Conservation (phyloP, 2,888 invertebrate genomes). For the Teleiodes luculella region DNA sequence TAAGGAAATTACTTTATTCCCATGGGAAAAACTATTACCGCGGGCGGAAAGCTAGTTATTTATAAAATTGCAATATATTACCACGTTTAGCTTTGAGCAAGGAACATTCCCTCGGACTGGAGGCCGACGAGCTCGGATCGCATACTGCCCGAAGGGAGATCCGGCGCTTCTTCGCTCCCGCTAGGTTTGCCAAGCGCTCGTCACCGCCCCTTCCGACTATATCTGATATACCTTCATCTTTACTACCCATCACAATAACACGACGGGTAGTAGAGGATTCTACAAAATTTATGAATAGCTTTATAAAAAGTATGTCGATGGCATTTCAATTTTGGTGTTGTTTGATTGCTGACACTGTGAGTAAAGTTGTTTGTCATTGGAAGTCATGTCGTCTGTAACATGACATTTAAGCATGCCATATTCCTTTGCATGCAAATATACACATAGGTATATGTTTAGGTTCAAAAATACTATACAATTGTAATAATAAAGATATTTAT, state of each 20-base stretch:
- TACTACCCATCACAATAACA: slow-evolving; percentile 8
- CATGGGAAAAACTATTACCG: too few species aligned
- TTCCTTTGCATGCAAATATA: too few species aligned
- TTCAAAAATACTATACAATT: too few species aligned
- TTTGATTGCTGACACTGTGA: not conserved
- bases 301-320: slow-evolving; percentile 14
- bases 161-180: slow-evolving; percentile 7
- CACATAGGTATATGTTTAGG: too few species aligned
- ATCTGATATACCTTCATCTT: slow-evolving; percentile 1
- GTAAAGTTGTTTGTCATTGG: too few species aligned
- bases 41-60: too few species aligned
- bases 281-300: slow-evolving; percentile 9
- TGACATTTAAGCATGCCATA: too few species aligned
- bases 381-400: too few species aligned
- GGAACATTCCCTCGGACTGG: slow-evolving; percentile 6
- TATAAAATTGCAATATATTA: too few species aligned
- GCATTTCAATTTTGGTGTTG: slow-evolving; percentile 12
- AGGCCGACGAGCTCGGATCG: slow-evolving; percentile 11
- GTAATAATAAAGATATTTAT: too few species aligned
- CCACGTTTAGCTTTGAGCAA: slow-evolving; percentile 11
- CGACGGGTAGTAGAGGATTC: slow-evolving; percentile 4
- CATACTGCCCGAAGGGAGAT: slow-evolving; percentile 1
- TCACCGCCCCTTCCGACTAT: slow-evolving; percentile 6
- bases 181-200: not conserved
- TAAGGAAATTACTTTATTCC: too few species aligned